These are phyloP conservation scores for Pao palembangensis DNA, from an alignment of 2,113 vertebrate genomes.

Conservation along the genomic window DNA sequence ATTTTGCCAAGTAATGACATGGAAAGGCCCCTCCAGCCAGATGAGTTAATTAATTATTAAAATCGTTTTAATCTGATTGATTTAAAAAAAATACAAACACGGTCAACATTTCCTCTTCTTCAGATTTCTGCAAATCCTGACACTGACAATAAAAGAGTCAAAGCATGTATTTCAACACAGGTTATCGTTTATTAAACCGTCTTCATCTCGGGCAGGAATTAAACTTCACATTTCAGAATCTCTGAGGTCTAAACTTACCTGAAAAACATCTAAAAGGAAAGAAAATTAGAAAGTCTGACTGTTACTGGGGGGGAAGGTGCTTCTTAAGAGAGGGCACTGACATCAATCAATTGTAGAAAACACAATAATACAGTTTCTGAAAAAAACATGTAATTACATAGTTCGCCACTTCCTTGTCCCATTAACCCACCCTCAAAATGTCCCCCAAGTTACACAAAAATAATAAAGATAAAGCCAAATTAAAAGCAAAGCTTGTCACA, in stretches of 20 bases:
- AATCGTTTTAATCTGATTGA: too few species aligned
- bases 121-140: too few species aligned
- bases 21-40: too few species aligned
- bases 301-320: constrained; percentile 49
- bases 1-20: too few species aligned
- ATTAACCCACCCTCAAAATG: constrained; percentile 15
- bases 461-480: constrained; percentile 34
- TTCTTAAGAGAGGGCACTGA: constrained; percentile 63
- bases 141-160: too few species aligned
- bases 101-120: too few species aligned
- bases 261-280: constrained; percentile 14
- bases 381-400: constrained; percentile 49
- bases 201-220: constrained; percentile 35
- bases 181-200: constrained; percentile 49
- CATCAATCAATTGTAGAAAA: constrained; percentile 62
- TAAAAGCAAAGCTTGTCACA: constrained; percentile 32
- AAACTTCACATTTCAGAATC: constrained; percentile 44
- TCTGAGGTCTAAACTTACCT: constrained; percentile 33
- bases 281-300: constrained; percentile 18
- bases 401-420: background rate
- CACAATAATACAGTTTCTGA: constrained; percentile 39
- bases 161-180: constrained; percentile 7
- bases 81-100: too few species aligned
- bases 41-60: too few species aligned
- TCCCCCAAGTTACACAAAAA: constrained; percentile 45